Conservation (phyloP, 2,797 vertebrate species). For the Microcaecilia unicolor region DNA sequence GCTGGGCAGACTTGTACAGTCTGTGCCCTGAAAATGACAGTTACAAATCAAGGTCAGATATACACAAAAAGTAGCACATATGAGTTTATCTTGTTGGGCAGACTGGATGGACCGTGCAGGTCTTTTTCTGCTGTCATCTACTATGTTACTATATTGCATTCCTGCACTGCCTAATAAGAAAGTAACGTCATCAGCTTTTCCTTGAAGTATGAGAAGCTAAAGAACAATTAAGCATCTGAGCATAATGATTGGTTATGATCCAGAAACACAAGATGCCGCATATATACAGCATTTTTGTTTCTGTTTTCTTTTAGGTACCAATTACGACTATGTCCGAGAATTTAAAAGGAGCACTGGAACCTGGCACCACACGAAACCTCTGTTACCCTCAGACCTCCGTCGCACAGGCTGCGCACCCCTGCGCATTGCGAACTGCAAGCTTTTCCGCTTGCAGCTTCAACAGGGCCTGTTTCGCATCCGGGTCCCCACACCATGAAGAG, state of each 20-base stretch:
- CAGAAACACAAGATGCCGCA: not conserved
- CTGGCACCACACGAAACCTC: constrained; percentile 84
- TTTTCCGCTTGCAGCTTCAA: constrained; percentile 86
- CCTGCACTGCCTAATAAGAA: too few relatives aligned
- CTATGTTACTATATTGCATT: too few relatives aligned
- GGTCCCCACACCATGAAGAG: constrained; percentile 56
- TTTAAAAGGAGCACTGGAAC: constrained; percentile 90
- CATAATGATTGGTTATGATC: accelerated
- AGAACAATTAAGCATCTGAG: too few relatives aligned
- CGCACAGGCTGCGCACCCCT: constrained; percentile 79
- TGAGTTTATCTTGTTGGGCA: too few relatives aligned
- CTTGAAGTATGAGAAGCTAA: too few relatives aligned
- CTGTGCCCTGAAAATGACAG: too few relatives aligned
- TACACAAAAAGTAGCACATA: too few relatives aligned
- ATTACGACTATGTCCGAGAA: constrained; percentile 91
- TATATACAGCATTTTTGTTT: not conserved
- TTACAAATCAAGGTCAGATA: too few relatives aligned
- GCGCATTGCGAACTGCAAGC: constrained; percentile 91
- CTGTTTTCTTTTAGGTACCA: constrained; percentile 64
- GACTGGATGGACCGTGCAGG: too few relatives aligned
- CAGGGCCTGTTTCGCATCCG: constrained; percentile 87
- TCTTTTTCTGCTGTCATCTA: too few relatives aligned
- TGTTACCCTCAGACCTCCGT: constrained; percentile 79
- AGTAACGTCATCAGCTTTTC: too few relatives aligned
- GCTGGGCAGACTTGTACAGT: too few relatives aligned